phyloP scores from a whole-genome alignment of 2,888 invertebrate species.

The Eurytoma adleriae region DNA sequence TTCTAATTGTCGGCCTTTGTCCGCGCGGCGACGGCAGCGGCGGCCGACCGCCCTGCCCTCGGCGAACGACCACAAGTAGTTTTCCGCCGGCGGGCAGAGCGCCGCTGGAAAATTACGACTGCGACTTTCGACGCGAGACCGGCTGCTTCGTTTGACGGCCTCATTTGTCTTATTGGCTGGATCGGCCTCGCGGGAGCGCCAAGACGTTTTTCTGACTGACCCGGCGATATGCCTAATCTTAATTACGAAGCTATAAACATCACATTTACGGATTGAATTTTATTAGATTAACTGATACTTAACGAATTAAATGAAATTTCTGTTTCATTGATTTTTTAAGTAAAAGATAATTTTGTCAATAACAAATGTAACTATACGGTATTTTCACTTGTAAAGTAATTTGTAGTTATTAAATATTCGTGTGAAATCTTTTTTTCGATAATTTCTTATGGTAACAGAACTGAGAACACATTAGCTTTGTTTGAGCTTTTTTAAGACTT shows the following conservation, averaged over 20 bases:
- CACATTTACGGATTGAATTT: too few species aligned
- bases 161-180: slow-evolving; percentile 46
- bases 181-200: neutral
- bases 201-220: neutral
- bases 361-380: too few species aligned
- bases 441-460: too few species aligned
- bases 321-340: too few species aligned
- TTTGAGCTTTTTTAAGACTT: too few species aligned
- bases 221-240: neutral
- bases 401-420: too few species aligned
- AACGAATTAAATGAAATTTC: too few species aligned
- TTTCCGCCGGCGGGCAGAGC: slow-evolving; percentile 21
- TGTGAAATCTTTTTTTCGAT: too few species aligned
- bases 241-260: neutral
- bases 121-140: slow-evolving; percentile 20
- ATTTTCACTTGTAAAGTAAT: too few species aligned
- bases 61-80: slow-evolving; percentile 51
- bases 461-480: too few species aligned
- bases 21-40: slow-evolving; percentile 53
- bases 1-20: slow-evolving; percentile 73
- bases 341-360: too few species aligned
- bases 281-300: too few species aligned
- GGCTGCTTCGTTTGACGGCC: slow-evolving; percentile 5
- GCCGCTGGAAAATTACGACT: slow-evolving; percentile 49
- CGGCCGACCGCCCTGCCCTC: neutral